Evolutionary conservation across 2,888 invertebrate genomes (phyloP), one percentile per base, ranked within the genome.

Genomic region (Noctua janthe): DNA sequence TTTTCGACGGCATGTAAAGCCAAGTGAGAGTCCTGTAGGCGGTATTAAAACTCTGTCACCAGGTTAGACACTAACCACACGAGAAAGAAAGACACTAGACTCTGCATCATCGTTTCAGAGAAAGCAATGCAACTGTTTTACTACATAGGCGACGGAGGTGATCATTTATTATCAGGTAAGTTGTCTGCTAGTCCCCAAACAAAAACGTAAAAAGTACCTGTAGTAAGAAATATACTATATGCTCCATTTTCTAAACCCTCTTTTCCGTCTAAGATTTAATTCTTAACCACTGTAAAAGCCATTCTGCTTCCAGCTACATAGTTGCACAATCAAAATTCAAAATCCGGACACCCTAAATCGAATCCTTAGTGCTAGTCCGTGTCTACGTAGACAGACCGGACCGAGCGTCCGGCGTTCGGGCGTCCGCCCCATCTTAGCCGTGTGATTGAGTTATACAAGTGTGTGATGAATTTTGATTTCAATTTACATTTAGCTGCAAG

Each of bases 401-500:
- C 74, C 67, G 74, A 80, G 74, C 76, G 82, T 75, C 67, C 69
- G 71, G 39, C 71, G 80, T 71, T 51, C 78, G 80, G 79, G 75
- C 82, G 74, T 69, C 81, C 75, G 83, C 76, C 75, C 75, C 85
- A 85, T 89, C 91, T 91, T 90, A 74, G 80, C 82, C 78, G 81
- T 78, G 69, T 89, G 89, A 93, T 92, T 91, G 83, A 86, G 90
- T 91, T 91, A 90, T 83, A 84, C 88, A 88, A 91, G 91, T 92
- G 91, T 93, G 92, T 93, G 91, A 89, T 90, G 90, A 91, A 92
- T 91, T 92, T 82, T 88, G 91, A 93, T 91, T 91, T 88, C 85
- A 88, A 92, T 92, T 92, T 90, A 76, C 91, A 91, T 91, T 90
- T 74, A 90, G 67, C 71, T 64, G 39, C n/a, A 64, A 66, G 71